A percentile compares a stretch with the other conserved stretches of the same genome.
phyloP scores from a whole-genome alignment of 2,797 vertebrate species.

The Monodelphis domestica region DNA sequence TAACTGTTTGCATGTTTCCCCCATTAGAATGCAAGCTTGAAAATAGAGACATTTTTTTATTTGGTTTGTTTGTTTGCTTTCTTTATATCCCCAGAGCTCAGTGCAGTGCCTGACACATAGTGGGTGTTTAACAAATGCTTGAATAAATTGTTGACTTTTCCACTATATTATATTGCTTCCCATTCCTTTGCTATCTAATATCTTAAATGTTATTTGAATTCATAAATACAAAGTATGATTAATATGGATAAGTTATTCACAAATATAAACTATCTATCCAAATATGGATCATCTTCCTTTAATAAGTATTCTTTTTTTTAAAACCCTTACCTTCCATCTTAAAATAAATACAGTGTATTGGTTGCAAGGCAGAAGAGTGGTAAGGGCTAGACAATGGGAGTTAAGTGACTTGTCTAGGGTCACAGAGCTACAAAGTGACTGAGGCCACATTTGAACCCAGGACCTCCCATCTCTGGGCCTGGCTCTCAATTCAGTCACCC shows the following conservation, averaged over 20 bases:
- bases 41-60: neutral
- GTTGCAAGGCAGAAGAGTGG: too few relatives aligned
- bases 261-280: neutral
- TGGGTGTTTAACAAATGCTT: neutral
- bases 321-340: too few relatives aligned
- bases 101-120: neutral
- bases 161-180: neutral
- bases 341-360: too few relatives aligned
- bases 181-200: neutral
- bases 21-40: neutral
- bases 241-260: neutral
- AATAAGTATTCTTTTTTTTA: neutral
- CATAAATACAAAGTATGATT: neutral
- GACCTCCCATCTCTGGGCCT: too few relatives aligned
- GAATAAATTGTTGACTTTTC: neutral
- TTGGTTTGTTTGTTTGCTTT: neutral
- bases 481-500: too few relatives aligned
- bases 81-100: neutral
- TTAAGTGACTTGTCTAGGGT: too few relatives aligned
- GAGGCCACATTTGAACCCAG: too few relatives aligned
- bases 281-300: neutral
- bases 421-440: too few relatives aligned
- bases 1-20: neutral
- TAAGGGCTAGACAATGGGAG: too few relatives aligned
- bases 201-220: neutral